Conservation (phyloP, 2,113 vertebrate species). For the Centrocercus urophasianus region DNA sequence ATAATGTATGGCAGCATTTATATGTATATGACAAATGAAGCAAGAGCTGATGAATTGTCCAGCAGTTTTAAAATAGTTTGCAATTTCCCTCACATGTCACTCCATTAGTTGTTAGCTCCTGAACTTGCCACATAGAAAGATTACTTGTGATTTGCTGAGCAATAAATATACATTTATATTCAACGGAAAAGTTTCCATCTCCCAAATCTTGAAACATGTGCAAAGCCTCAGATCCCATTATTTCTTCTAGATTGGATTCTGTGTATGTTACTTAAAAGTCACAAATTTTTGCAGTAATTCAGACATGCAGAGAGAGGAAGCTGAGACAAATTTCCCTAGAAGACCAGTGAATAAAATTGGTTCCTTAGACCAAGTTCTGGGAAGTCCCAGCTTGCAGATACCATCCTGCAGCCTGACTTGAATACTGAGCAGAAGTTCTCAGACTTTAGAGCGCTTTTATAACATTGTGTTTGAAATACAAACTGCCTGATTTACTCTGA, state of each 20-base stretch:
- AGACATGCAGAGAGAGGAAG: background rate
- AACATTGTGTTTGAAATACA: background rate
- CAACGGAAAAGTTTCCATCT: slow-evolving; percentile 27
- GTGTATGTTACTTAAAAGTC: background rate
- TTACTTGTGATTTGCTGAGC: slow-evolving; percentile 22
- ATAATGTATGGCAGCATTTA: slow-evolving; percentile 38
- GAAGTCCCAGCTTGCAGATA: background rate
- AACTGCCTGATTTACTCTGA: background rate
- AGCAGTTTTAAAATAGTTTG: slow-evolving; percentile 9
- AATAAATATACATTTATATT: slow-evolving; percentile 10
- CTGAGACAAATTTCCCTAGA: background rate
- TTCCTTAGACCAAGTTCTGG: background rate
- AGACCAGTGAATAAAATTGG: background rate
- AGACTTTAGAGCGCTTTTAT: background rate
- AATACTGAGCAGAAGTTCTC: background rate
- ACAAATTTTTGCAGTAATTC: background rate
- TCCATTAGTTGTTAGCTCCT: slow-evolving; percentile 41
- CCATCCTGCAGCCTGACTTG: background rate
- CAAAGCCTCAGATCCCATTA: background rate
- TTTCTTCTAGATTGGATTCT: background rate
- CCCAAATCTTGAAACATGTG: background rate
- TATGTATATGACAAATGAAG: slow-evolving; percentile 49
- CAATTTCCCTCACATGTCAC: slow-evolving; percentile 53
- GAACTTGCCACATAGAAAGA: slow-evolving; percentile 42
- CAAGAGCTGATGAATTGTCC: slow-evolving; percentile 51